These are phyloP conservation scores for Peromyscus leucopus DNA, from an alignment of 2,113 vertebrate species.

Conservation along the genomic window DNA sequence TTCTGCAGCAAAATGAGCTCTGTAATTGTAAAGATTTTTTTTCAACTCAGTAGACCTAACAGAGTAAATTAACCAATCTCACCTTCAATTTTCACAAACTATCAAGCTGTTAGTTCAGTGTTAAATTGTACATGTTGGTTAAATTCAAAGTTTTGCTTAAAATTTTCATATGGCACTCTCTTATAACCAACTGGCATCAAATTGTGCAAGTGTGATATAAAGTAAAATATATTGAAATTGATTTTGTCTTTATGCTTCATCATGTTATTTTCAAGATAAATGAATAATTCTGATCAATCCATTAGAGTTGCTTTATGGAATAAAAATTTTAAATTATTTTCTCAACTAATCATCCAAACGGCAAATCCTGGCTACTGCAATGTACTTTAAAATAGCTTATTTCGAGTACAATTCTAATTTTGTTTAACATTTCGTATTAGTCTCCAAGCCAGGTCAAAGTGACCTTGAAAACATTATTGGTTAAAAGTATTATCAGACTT, in stretches of 20 bases:
- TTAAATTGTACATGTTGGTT: neutral
- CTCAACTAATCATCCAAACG: neutral
- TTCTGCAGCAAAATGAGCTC: neutral
- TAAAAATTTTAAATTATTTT: neutral
- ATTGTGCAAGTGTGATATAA: neutral
- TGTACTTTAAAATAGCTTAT: neutral
- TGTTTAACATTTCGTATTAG: neutral
- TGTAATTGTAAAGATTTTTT: neutral
- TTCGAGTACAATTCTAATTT: neutral
- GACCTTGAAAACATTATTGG: neutral
- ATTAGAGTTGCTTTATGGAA: neutral
- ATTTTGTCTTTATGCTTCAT: neutral
- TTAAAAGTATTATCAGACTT: neutral
- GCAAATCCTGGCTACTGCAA: neutral
- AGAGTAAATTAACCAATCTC: neutral
- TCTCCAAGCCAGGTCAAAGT: neutral
- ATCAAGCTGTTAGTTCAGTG: neutral
- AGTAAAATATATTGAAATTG: neutral
- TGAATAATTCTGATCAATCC: neutral
- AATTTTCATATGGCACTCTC: neutral
- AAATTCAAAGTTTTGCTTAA: constrained; percentile 19
- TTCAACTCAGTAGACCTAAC: neutral
- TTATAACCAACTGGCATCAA: neutral
- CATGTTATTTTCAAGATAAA: neutral
- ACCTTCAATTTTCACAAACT: neutral